These are phyloP conservation scores for Dioctria linearis DNA, from an alignment of 2,888 invertebrate genomes.

Conservation along the genomic window DNA sequence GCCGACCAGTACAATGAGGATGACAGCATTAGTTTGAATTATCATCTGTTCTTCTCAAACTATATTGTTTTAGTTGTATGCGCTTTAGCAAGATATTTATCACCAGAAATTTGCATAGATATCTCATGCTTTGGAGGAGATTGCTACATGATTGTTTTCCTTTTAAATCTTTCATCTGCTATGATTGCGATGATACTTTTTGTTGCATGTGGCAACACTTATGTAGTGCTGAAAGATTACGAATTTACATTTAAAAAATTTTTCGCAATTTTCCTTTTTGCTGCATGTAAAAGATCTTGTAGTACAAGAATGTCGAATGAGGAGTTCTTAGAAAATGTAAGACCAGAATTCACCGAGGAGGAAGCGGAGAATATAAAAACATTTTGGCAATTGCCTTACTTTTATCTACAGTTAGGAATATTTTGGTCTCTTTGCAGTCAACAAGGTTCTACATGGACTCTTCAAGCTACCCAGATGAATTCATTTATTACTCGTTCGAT, in stretches of 20 bases:
- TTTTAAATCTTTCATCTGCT: not conserved
- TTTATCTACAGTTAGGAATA: not conserved
- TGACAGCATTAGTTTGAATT: not conserved
- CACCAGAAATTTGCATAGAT: not conserved
- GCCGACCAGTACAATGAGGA: not conserved
- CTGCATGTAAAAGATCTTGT: conserved; percentile 1
- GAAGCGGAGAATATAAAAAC: not conserved
- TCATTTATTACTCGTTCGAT: not conserved
- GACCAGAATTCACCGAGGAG: not conserved
- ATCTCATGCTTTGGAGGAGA: conserved; percentile 2
- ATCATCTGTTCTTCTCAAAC: not conserved
- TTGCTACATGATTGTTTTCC: not conserved
- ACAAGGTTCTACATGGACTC: conserved; percentile 15
- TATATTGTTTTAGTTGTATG: not conserved
- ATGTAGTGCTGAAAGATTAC: too few species aligned
- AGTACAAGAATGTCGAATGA: not conserved
- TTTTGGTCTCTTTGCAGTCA: conserved; percentile 20
- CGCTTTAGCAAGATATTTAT: not conserved
- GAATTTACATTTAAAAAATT: too few species aligned
- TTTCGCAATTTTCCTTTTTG: not conserved
- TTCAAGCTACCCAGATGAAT: conserved; percentile 3
- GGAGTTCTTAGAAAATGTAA: not conserved
- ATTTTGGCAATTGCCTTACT: not conserved
- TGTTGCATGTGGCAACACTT: not conserved
- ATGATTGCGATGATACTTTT: not conserved